Percentiles rank a stretch among this genome's conserved stretches.
Conservation (phyloP, 2,888 invertebrate species). For the Petrolisthes manimaculis region DNA sequence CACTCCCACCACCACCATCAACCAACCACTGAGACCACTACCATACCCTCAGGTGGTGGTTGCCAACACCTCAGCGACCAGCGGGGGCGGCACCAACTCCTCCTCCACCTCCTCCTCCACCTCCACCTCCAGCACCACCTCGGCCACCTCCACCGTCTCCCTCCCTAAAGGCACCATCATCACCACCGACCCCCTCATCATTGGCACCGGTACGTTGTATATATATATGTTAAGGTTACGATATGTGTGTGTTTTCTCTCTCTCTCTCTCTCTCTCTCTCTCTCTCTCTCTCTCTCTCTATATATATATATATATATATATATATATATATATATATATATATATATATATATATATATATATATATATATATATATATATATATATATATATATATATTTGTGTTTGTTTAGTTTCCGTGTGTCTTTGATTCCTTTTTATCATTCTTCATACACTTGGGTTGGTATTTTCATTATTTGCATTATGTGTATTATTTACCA, state of each 20-base stretch:
- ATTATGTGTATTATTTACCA: too few species aligned
- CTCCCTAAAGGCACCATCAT: slow-evolving; percentile 35
- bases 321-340: neutral
- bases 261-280: neutral
- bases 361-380: neutral
- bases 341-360: neutral
- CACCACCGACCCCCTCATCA: slow-evolving; percentile 30
- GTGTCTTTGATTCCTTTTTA: neutral
- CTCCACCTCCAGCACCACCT: slow-evolving; percentile 17
- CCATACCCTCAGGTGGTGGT: slow-evolving; percentile 14
- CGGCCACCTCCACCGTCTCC: slow-evolving; percentile 31
- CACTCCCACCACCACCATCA: neutral
- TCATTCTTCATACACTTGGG: too few species aligned
- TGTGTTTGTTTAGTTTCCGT: neutral
- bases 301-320: neutral
- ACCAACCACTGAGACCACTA: neutral
- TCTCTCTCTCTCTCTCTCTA: neutral
- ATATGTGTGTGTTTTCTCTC: neutral
- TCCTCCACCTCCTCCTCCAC: neutral
- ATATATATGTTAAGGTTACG: neutral
- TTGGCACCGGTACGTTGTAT: slow-evolving; percentile 7
- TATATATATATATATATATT: neutral
- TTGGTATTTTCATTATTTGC: too few species aligned
- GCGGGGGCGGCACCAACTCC: too few species aligned
- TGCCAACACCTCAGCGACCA: neutral